Percentiles rank a stretch among this genome's conserved stretches.
These are phyloP conservation scores for Oxyura jamaicensis DNA, from an alignment of 2,113 vertebrate genomes.

Conservation along the genomic window DNA sequence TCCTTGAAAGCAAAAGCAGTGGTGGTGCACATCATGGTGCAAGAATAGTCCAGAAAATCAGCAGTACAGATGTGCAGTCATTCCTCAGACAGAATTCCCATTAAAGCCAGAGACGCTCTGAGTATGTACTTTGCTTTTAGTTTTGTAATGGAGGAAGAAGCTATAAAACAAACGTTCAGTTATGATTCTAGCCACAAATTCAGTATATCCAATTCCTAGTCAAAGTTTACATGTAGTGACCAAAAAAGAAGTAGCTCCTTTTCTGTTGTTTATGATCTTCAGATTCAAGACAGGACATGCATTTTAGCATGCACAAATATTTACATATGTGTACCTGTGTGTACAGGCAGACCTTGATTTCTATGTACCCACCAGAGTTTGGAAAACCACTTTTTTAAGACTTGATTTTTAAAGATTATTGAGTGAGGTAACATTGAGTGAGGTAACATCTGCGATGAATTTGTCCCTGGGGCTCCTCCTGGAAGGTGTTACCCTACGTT, in stretches of 20 bases:
- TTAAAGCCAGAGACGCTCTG: not conserved
- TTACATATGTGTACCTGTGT: not conserved
- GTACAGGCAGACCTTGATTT: not conserved
- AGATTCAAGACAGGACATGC: not conserved
- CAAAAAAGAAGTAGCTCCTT: not conserved
- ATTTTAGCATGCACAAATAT: not conserved
- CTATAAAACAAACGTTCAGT: not conserved
- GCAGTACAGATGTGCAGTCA: not conserved
- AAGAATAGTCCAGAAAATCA: slow-evolving; percentile 10
- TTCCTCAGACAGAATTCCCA: not conserved
- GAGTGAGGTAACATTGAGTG: not conserved
- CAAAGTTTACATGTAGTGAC: not conserved
- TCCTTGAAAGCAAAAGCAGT: not conserved
- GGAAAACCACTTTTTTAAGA: not conserved
- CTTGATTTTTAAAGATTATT: not conserved
- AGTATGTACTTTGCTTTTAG: not conserved
- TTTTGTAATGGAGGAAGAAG: not conserved
- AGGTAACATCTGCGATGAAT: rapidly evolving
- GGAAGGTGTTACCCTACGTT: not conserved
- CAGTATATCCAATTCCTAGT: not conserved
- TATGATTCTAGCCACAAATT: not conserved
- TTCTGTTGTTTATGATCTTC: slow-evolving; percentile 6
- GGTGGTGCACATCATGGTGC: not conserved
- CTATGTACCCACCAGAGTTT: not conserved
- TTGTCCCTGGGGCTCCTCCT: not conserved